Conservation (phyloP, 2,888 invertebrate genomes). For the Adineta ricciae region DNA sequence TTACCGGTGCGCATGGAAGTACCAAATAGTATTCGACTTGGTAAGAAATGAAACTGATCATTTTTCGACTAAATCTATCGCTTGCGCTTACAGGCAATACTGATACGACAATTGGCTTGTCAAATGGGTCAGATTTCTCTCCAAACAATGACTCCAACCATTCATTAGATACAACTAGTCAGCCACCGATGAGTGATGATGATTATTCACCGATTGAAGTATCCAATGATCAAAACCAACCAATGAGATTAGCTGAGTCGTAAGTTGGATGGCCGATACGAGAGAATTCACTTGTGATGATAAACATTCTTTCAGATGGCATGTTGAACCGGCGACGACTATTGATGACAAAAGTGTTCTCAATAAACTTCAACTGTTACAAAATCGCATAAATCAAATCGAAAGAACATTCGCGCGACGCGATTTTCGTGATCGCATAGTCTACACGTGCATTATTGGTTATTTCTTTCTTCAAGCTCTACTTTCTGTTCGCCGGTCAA, state of each 20-base stretch:
- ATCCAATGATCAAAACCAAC: background rate
- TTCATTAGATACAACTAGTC: background rate
- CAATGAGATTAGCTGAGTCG: background rate
- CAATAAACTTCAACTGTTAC: slow-evolving; percentile 2
- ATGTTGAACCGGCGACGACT: background rate
- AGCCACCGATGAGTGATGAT: background rate
- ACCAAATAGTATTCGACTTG: background rate
- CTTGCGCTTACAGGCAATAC: background rate
- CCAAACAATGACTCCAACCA: background rate
- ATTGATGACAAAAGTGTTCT: background rate
- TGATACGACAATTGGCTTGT: background rate
- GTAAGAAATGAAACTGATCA: background rate
- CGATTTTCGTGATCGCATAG: background rate
- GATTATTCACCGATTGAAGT: background rate
- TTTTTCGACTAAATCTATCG: background rate
- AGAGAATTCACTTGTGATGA: background rate
- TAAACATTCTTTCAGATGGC: background rate
- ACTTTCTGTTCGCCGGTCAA: slow-evolving; percentile 14
- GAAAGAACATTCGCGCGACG: background rate
- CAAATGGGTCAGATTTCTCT: background rate
- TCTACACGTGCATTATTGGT: background rate
- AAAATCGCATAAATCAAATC: background rate
- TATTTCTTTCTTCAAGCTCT: slow-evolving; percentile 4
- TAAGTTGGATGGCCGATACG: background rate
- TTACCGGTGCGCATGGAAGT: slow-evolving; percentile 5